phyloP scores from a whole-genome alignment of 1,140 invertebrate genomes.

The Cotesia vestalis region DNA sequence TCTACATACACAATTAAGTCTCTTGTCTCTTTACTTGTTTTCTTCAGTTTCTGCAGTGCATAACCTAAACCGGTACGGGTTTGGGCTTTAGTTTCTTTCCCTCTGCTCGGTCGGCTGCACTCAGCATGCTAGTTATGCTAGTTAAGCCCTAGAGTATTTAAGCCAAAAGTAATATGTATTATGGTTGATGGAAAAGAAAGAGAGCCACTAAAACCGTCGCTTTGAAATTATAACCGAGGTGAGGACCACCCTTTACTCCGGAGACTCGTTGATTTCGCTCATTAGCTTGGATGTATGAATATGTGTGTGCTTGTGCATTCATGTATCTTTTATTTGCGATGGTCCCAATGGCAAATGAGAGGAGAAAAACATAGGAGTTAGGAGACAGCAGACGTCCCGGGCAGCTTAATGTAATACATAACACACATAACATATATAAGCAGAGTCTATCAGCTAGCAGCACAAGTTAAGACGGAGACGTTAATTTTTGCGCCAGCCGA shows the following conservation, averaged over 20 bases:
- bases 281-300: too few species aligned
- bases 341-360: background rate
- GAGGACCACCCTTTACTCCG: conserved; percentile 37
- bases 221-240: conserved; percentile 39
- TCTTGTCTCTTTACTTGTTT: conserved; percentile 9
- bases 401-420: background rate
- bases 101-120: too few species aligned
- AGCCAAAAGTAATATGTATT: conserved; percentile 5
- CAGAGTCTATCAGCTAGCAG: background rate
- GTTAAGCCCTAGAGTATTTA: too few species aligned
- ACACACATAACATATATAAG: background rate
- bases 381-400: conserved; percentile 5
- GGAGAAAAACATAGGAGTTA: background rate
- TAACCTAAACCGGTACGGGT: too few species aligned
- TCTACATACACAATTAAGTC: conserved; percentile 23
- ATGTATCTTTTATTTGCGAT: background rate
- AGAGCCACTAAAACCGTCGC: conserved; percentile 37
- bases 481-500: conserved; percentile 32
- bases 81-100: too few species aligned
- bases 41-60: conserved; percentile 12
- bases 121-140: too few species aligned
- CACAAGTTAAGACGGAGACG: conserved; percentile 15
- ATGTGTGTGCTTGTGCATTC: too few species aligned
- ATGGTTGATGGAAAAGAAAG: conserved; percentile 13
- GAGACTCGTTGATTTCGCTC: conserved; percentile 23